Base-by-base conservation (phyloP, 2,797 vertebrate species). In the Tenualosa thibaudeaui region DNA sequence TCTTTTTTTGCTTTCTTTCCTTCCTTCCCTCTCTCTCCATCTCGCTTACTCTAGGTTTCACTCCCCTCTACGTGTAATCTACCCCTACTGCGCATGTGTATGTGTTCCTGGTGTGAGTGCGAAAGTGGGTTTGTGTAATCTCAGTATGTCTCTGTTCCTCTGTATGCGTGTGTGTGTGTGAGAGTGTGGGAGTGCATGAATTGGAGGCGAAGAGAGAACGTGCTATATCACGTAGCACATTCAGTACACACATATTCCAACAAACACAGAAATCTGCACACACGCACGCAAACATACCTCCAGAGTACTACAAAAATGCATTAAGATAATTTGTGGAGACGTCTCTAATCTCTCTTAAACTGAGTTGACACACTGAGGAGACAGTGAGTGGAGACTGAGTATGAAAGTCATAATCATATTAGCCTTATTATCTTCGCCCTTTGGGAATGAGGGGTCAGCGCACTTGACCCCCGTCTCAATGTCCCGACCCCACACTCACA, bases 241-340 rank as follows among this genome's bases (percentile, higher is more conserved):
- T 31, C 62, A 68, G 1, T 5, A 58, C 84, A 65, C 65, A 65
- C 40, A 19, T 31, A 68, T 8, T 2, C 19, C 26, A 13, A 0
- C n/a, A 60, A 37, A 22, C 26, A 75, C 40, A 51, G 81, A 83
- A 83, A 37, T 68, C 81, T 17, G 82, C 71, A 84, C 75, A 78
- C 51, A 68, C 81, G 71, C 49, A 68, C 51, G 51, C 71, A 81
- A 60, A 71, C 31, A 84, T 51, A 75, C 81, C 58, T 56, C 43
- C 60, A 24, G 15, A 84, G 56, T n/a, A 31, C 3, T 13, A 68
- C 10, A 10, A 65, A 13, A 68, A 68, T 26, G 62, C 10, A 68
- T 68, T 68, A 68, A 68, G 65, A 15, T 40, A 2, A 71, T 71
- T 71, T 71, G 31, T 6, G 31, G 62, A 26, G 9, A 65, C 8